phyloP scores from a whole-genome alignment of 2,888 invertebrate genomes.

The Leptopilina drosophilae region DNA sequence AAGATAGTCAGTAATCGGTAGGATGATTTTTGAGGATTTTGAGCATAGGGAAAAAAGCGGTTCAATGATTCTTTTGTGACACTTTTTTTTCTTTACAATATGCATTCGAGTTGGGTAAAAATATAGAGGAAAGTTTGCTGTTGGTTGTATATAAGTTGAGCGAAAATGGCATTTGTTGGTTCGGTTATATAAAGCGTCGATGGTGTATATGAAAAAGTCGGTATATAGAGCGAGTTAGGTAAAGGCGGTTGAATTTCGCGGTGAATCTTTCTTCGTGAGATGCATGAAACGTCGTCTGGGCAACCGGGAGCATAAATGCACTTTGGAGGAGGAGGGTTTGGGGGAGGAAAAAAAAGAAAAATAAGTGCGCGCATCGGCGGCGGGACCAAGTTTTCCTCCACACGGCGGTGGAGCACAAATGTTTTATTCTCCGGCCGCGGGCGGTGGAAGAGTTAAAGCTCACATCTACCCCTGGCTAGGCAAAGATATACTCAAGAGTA shows the following conservation, averaged over 20 bases:
- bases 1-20: too few relatives aligned
- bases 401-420: conserved; percentile 54
- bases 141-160: too few relatives aligned
- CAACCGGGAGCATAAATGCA: conserved; percentile 52
- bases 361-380: conserved; percentile 46
- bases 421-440: conserved; percentile 66
- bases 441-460: conserved; percentile 67
- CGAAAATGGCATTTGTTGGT: conserved; percentile 28
- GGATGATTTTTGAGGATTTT: too few relatives aligned
- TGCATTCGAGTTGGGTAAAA: neutral
- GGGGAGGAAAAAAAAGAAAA: conserved; percentile 36
- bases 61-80: too few relatives aligned
- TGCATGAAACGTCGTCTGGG: conserved; percentile 49
- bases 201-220: neutral
- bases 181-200: neutral
- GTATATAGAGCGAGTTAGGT: neutral
- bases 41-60: too few relatives aligned
- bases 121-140: too few relatives aligned
- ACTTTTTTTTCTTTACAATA: neutral
- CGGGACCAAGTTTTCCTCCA: conserved; percentile 63
- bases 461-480: conserved; percentile 54
- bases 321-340: conserved; percentile 51
- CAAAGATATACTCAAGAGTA: conserved; percentile 56
- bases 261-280: conserved; percentile 43
- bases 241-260: conserved; percentile 39